Base-by-base conservation (phyloP, 2,113 vertebrate species). In the Podiceps cristatus region DNA sequence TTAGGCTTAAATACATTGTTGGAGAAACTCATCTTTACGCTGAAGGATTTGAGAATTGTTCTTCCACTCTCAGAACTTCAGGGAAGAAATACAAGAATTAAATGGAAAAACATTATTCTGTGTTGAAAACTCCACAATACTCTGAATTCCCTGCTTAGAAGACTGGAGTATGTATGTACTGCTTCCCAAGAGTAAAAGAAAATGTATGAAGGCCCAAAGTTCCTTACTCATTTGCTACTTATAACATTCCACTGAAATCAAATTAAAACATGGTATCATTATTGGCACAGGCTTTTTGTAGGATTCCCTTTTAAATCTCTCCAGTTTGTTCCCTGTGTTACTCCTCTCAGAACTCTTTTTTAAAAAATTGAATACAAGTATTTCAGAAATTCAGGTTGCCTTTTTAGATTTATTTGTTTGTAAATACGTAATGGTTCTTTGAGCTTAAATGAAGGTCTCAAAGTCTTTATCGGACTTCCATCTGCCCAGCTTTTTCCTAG, bases 191-290 rank as follows among this genome's bases (percentile, higher is more conserved):
- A 79, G 53, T 50, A n/a, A 64, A 52, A 56, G 35, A 60, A 79
- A 58, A 45, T 49, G 29, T 40, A 1, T 52, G 50, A 62, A 53
- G 87, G 50, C 20, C 45, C 35, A 0, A 2, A 77, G 27, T 62
- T 58, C 35, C 16, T 71, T 83, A 17, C 33, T 58, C 13, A 60
- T 85, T 79, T 73, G 25, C 45, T 69, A 40, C n/a, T 40, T 74
- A 23, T 1, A 20, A 28, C 62, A 35, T 40, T 49, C 13, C 52
- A 44, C 60, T 50, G 68, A 69, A 76, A 69, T 69, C 29, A 69
- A 44, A 31, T 31, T n/a, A 2, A 5, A 37, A 4, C 5, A 5
- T 16, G 27, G 3, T 58, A 3, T 42, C 7, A 0, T 52, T 45
- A 31, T 31, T 74, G 76, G 33, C n/a, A 18, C 18, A 20, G 76